A percentile compares a stretch with the other conserved stretches of the same genome.
These are phyloP conservation scores for Eristalis intricaria DNA, from an alignment of 2,888 invertebrate species.

Conservation along the genomic window DNA sequence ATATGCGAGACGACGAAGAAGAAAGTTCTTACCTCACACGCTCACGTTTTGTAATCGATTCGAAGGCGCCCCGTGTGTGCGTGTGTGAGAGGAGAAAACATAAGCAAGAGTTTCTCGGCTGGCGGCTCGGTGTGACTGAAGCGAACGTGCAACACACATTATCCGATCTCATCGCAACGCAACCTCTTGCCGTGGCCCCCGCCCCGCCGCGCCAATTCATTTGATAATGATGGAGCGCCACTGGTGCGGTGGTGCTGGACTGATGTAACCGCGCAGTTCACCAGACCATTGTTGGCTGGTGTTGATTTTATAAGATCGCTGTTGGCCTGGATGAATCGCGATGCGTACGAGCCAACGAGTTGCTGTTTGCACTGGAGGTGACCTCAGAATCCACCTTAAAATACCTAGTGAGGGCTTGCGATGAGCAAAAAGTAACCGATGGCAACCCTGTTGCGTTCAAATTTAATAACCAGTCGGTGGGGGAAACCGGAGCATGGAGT, in stretches of 20 bases:
- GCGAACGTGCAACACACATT: neutral
- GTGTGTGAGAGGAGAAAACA: slow-evolving; percentile 6
- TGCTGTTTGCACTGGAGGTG: neutral
- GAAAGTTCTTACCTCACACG: slow-evolving; percentile 51
- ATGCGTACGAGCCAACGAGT: neutral
- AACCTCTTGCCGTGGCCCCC: neutral
- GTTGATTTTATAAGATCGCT: neutral
- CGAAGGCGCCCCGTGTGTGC: neutral
- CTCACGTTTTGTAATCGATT: slow-evolving; percentile 47
- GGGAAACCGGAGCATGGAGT: slow-evolving; percentile 1
- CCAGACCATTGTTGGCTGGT: slow-evolving; percentile 1
- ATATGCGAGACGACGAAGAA: slow-evolving; percentile 13
- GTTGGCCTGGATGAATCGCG: neutral
- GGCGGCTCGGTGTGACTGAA: neutral
- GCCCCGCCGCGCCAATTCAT: no score
- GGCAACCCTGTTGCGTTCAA: slow-evolving; percentile 7
- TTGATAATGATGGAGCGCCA: neutral
- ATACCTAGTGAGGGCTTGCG: no score
- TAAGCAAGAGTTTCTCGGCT: neutral
- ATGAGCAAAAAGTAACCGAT: neutral
- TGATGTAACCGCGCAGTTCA: slow-evolving; percentile 29
- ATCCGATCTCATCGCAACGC: slow-evolving; percentile 19
- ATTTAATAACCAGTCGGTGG: neutral
- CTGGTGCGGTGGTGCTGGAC: neutral
- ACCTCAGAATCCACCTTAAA: no score